Evolutionary conservation across 2,113 vertebrate species (phyloP), one percentile per base, ranked within the genome.

Genomic region (Suricata suricatta): DNA sequence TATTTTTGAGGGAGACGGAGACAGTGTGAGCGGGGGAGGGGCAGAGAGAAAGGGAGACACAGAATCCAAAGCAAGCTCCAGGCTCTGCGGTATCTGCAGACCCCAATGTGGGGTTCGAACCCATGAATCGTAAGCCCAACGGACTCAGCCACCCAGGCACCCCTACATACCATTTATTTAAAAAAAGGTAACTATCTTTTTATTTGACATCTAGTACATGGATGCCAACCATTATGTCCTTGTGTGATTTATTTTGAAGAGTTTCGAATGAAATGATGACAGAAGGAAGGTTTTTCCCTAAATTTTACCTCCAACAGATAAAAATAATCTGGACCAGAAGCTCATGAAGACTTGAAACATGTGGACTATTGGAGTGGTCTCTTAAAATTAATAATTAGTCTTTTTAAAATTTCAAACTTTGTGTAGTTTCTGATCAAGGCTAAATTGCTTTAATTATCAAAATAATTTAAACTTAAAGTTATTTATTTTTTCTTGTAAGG

Each of bases 361-460:
- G 68, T 74, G 3, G 25, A 35, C 57, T 84, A 63, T 47, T 86
- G n/a, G 27, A 35, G 79, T 89, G 23, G 38, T 77, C 31, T 89
- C 66, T 95, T 85, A 72, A 93, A 96, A 95, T 86, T 77, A 71
- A 79, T 81, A 71, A 35, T 29, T 76, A 81, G 9, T 84, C 33
- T 89, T 96, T 52, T 52, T 47, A 77, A 91, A 57, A n/a, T 96
- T 82, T 69, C 38, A 89, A 86, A 85, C 23, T 47, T 86, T 84
- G 33, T 82, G 4, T 94, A 47, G 19, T 31, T 93, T 93, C 87
- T 71, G 60, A 95, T 79, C 79, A 83, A 88, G 35, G 23, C 21
- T 83, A 84, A 83, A 60, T 91, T 85, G 31, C 44, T 95, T 94
- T 81, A 97, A 66, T 94, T 74, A 74, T 16, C 5, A 81, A 96